These are phyloP conservation scores for Scyliorhinus canicula DNA, from an alignment of 2,797 vertebrate genomes.

Conservation along the genomic window DNA sequence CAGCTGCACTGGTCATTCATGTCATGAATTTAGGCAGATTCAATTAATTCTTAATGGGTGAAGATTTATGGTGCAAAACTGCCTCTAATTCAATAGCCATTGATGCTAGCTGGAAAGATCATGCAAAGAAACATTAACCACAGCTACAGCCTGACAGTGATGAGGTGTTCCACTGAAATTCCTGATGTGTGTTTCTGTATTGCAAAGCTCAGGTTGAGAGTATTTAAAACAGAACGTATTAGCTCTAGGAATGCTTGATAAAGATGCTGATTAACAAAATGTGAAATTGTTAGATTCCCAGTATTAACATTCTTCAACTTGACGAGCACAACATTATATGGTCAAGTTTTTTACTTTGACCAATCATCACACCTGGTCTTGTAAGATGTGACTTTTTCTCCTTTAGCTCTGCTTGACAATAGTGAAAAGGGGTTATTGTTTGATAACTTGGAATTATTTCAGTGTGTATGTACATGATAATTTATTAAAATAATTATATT, in stretches of 20 bases:
- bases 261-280: background rate
- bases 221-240: background rate
- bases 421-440: background rate
- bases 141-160: background rate
- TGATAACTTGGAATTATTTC: background rate
- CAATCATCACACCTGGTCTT: slow-evolving; percentile 42
- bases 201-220: background rate
- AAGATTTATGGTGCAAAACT: background rate
- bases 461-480: background rate
- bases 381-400: slow-evolving; percentile 40
- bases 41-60: background rate
- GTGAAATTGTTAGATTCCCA: background rate
- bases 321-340: background rate
- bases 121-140: background rate
- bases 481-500: background rate
- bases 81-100: background rate
- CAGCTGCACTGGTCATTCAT: background rate
- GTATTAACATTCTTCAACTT: background rate
- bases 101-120: background rate
- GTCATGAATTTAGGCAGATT: background rate
- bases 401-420: slow-evolving; percentile 45
- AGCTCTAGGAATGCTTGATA: background rate
- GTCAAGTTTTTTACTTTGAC: slow-evolving; percentile 29
- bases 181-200: background rate
- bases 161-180: background rate